Evolutionary conservation across 2,113 vertebrate species (phyloP).

Genomic region (Macrotis lagotis): DNA sequence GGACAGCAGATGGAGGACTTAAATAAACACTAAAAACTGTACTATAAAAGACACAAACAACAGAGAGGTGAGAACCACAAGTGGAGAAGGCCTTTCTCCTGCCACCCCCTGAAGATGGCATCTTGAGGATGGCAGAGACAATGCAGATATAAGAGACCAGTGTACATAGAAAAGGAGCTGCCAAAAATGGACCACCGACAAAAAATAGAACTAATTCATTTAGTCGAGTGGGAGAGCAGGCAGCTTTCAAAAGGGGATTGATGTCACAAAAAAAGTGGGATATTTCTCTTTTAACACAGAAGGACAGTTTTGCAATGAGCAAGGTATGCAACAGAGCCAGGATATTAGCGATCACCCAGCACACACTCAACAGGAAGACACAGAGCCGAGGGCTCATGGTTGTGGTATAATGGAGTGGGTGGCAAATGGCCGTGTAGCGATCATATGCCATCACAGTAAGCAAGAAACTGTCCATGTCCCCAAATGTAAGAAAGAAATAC

Average conservation of each 20-base stretch:
- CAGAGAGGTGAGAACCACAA: conserved; percentile 68
- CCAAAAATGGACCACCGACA: conserved; percentile 36
- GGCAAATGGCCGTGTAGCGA: conserved; percentile 15
- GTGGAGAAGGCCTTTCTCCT: conserved; percentile 55
- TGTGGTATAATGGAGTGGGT: conserved; percentile 3
- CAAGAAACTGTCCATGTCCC: not conserved
- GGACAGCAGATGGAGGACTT: conserved; percentile 27
- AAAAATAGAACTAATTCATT: conserved; percentile 39
- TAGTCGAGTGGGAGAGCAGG: conserved; percentile 34
- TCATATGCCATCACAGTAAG: conserved; percentile 38
- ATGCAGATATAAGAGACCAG: conserved; percentile 59
- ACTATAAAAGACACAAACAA: conserved; percentile 70
- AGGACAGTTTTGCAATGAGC: conserved; percentile 42
- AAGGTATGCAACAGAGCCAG: conserved; percentile 47
- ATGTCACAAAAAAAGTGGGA: conserved; percentile 70
- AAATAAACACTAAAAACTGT: conserved; percentile 63
- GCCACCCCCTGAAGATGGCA: not conserved
- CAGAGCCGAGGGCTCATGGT: conserved; percentile 5
- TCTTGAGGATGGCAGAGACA: conserved; percentile 23
- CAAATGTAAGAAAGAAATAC: conserved; percentile 30
- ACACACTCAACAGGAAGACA: not conserved
- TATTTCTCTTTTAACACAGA: conserved; percentile 50
- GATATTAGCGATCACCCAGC: not conserved
- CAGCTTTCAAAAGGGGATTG: conserved; percentile 46
- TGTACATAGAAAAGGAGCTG: conserved; percentile 29